Evolutionary conservation across 1,140 invertebrate species (phyloP).

Genomic region (Pseudomyrmex pallidus): DNA sequence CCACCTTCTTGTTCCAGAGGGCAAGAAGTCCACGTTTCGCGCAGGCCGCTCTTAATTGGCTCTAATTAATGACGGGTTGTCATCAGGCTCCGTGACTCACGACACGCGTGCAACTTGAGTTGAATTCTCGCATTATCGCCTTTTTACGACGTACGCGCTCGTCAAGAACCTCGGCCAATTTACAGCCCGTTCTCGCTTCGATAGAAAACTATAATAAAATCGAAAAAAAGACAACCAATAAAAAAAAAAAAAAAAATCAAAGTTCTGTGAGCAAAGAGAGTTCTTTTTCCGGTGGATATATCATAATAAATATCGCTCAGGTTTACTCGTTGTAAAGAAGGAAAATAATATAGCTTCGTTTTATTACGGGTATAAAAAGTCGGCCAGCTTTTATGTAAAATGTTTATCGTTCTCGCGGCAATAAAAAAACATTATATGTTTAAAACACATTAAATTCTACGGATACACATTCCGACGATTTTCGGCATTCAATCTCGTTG

Average conservation of each 20-base stretch:
- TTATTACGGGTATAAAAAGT: too few species aligned
- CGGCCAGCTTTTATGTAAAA: too few species aligned
- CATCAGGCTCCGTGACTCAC: slow-evolving; percentile 60
- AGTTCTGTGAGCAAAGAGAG: not conserved
- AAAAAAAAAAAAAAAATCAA: not conserved
- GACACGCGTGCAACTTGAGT: slow-evolving; percentile 41
- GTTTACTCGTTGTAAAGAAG: too few species aligned
- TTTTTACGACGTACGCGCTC: slow-evolving; percentile 22
- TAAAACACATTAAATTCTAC: too few species aligned
- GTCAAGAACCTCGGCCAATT: too few species aligned
- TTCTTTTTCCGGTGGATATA: not conserved
- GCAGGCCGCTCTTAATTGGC: slow-evolving; percentile 74
- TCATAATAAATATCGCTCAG: not conserved
- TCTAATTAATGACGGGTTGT: slow-evolving; percentile 75
- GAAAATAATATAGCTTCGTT: too few species aligned
- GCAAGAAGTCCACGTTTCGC: slow-evolving; percentile 63
- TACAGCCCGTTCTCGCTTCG: too few species aligned
- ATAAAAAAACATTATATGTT: too few species aligned
- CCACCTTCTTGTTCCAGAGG: slow-evolving; percentile 59
- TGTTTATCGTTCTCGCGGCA: too few species aligned
- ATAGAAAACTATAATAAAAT: not conserved
- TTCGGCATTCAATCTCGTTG: not conserved
- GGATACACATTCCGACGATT: too few species aligned
- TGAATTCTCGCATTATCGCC: slow-evolving; percentile 38
- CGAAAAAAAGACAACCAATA: not conserved